Evolutionary conservation across 2,113 vertebrate genomes (phyloP), one percentile per base, ranked within the genome.

Genomic region (Bambusicola thoracicus): DNA sequence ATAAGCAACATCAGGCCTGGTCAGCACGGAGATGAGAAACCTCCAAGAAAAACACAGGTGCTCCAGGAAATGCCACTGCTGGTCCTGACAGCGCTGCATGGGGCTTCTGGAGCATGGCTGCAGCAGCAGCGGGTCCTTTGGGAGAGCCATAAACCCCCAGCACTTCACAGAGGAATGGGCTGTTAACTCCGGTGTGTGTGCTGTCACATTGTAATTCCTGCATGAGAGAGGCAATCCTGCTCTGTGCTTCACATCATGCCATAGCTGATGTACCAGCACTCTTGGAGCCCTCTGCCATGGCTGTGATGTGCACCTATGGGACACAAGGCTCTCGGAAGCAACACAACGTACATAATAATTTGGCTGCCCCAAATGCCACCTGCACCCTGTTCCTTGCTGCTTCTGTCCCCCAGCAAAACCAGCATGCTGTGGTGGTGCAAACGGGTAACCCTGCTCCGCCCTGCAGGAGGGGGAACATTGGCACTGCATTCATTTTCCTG

Each of bases 31-130:
- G 75, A 82, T 20, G 38, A 85, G 79, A 91, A 72, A 81, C 55
- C 76, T 94, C 95, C 96, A 96, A 96, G 89, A 91, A 92, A 97
- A 96, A 96, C 93, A 92, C 93, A 94, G 94, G 95, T 97, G 96
- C 94, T 94, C 59, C 92, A 94, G 93, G 94, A 96, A 96, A 95
- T 81, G 72, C 85, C 2, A 0, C 51, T 34, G 89, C 89, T 89
- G 84, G 89, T 82, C 89, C 89, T 70, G 62, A 89, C 62, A 46
- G 0, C 0, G 0, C 68, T 81, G 67, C 91, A 27, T n/a, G 61
- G 87, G 85, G 75, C 59, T 89, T 13, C 82, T 78, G 74, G 38
- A 85, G 44, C 70, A 41, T 0, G 56, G 69, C 58, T 83, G 56
- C 14, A 69, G 16, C 1, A 0, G 72, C 59, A 76, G 38, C 13